Conservation (phyloP, 2,888 invertebrate genomes). For the Sepioteuthis lessoniana region DNA sequence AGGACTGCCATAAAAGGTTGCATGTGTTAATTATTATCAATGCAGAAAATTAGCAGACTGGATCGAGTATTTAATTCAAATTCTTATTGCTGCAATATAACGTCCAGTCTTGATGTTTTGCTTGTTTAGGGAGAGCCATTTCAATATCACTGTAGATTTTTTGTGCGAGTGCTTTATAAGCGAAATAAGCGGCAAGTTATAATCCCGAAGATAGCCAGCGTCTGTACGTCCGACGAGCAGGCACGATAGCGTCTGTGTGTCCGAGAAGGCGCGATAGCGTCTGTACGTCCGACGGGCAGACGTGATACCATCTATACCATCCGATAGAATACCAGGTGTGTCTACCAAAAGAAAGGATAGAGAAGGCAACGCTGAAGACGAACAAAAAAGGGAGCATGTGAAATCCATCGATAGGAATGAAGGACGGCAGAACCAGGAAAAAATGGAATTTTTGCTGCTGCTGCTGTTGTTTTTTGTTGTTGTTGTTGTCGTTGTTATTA, state of each 20-base stretch:
- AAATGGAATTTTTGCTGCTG: background rate
- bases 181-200: background rate
- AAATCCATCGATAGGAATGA: background rate
- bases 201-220: slow-evolving; percentile 25
- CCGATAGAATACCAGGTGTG: background rate
- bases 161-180: background rate
- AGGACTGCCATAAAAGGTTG: too few species aligned
- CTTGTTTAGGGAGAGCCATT: background rate
- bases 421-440: background rate
- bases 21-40: too few species aligned
- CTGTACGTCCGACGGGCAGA: slow-evolving; percentile 48
- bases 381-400: background rate
- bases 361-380: background rate
- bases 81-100: background rate
- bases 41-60: too few species aligned
- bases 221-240: slow-evolving; percentile 48
- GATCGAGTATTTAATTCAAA: background rate
- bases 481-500: background rate
- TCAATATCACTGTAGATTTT: background rate
- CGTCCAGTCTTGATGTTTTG: background rate
- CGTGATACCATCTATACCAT: slow-evolving; percentile 40
- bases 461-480: background rate
- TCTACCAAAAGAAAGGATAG: background rate
- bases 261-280: slow-evolving; percentile 43
- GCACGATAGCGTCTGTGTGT: slow-evolving; percentile 47